phyloP scores from a whole-genome alignment of 2,113 vertebrate genomes.

The Hypanus sabinus region DNA sequence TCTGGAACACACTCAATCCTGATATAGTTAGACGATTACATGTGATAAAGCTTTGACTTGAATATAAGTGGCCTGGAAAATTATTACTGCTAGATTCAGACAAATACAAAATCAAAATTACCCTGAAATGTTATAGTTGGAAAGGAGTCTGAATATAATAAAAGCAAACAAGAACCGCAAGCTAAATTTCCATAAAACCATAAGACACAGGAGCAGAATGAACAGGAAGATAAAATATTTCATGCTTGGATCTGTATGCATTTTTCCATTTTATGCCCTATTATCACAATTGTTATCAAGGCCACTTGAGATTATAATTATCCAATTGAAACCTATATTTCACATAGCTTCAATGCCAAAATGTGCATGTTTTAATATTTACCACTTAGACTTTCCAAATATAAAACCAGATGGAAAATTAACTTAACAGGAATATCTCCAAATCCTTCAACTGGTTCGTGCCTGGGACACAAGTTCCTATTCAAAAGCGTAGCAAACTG shows the following conservation, averaged over 20 bases:
- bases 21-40: neutral
- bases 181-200: neutral
- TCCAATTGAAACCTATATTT: constrained; percentile 12
- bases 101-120: constrained; percentile 19
- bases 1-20: neutral
- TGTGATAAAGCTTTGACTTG: neutral
- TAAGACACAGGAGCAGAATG: neutral
- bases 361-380: constrained; percentile 1
- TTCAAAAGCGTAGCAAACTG: neutral
- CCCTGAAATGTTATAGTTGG: constrained; percentile 25
- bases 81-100: neutral
- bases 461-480: neutral
- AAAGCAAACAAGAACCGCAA: constrained; percentile 27
- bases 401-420: constrained; percentile 7
- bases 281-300: neutral
- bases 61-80: neutral
- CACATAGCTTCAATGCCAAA: neutral
- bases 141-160: neutral
- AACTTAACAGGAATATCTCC: neutral
- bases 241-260: constrained; percentile 31
- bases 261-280: constrained; percentile 20
- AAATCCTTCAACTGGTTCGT: neutral
- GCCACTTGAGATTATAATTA: constrained; percentile 5
- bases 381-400: constrained; percentile 6
- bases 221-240: constrained; percentile 12